Conservation (phyloP, 1,140 invertebrate species). For the Brachionus rubens region DNA sequence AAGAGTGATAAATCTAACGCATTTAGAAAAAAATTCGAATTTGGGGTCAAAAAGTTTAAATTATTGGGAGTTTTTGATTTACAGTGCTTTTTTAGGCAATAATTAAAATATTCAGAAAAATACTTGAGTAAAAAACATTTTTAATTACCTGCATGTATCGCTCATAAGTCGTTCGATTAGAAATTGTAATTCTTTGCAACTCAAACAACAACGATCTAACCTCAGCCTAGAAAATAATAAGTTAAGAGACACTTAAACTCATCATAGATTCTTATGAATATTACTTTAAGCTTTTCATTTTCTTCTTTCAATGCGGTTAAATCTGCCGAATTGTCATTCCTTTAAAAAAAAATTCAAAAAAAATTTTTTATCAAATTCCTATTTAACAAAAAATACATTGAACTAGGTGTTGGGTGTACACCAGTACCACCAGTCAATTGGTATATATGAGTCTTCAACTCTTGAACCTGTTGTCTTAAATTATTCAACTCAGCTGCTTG, state of each 20-base stretch:
- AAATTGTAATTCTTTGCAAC: constrained; percentile 51
- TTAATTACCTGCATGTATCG: constrained; percentile 50
- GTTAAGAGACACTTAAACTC: neutral
- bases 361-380: neutral
- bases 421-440: constrained; percentile 12
- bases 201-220: constrained; percentile 53
- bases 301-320: constrained; percentile 49
- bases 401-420: neutral
- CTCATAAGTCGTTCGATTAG: constrained; percentile 53
- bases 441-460: constrained; percentile 53
- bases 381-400: constrained; percentile 47
- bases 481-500: constrained; percentile 61
- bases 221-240: constrained; percentile 51
- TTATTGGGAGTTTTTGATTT: too few species aligned
- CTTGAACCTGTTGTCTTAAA: constrained; percentile 55
- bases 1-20: too few species aligned
- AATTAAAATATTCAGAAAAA: too few species aligned
- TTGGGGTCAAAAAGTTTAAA: too few species aligned
- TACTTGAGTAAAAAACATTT: too few species aligned
- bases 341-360: neutral
- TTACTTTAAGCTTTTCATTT: constrained; percentile 50
- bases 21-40: too few species aligned
- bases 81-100: too few species aligned
- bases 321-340: constrained; percentile 47
- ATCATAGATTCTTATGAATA: neutral